Evolutionary conservation across 2,888 invertebrate genomes (phyloP).

Genomic region (Gari tellinella): DNA sequence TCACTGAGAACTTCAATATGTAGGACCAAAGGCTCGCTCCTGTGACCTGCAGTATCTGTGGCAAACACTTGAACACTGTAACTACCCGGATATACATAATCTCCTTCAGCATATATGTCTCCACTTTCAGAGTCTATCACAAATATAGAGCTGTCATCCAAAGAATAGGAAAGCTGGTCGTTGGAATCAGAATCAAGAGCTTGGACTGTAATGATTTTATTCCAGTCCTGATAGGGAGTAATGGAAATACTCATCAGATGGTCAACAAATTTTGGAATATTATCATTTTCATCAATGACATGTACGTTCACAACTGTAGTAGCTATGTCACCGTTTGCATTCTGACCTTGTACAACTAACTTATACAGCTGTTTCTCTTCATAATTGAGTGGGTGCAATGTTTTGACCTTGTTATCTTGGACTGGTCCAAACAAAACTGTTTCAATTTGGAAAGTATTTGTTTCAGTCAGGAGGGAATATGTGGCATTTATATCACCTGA

Average conservation of each 20-base stretch:
- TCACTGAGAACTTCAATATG: constrained; percentile 45
- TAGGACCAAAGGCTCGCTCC: constrained; percentile 40
- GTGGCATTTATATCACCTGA: constrained; percentile 35
- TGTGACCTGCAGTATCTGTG: constrained; percentile 52
- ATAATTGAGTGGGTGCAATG: constrained; percentile 89
- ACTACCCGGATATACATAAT: constrained; percentile 42
- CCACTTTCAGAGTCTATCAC: constrained; percentile 55
- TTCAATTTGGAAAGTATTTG: constrained; percentile 34
- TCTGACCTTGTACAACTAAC: constrained; percentile 87
- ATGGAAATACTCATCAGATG: constrained; percentile 94
- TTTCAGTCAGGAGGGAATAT: constrained; percentile 38
- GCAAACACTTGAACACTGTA: constrained; percentile 50
- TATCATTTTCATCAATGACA: constrained; percentile 96
- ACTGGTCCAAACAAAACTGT: constrained; percentile 29
- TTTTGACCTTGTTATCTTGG: constrained; percentile 63
- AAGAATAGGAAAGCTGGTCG: constrained; percentile 53
- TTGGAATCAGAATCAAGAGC: constrained; percentile 57
- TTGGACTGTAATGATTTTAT: constrained; percentile 43
- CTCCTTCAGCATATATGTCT: constrained; percentile 46
- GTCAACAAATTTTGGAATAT: constrained; percentile 96
- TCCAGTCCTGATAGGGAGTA: constrained; percentile 95
- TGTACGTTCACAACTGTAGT: constrained; percentile 51
- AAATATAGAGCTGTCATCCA: constrained; percentile 48
- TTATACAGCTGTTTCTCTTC: constrained; percentile 90
- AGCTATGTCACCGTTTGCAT: constrained; percentile 35